Evolutionary conservation across 2,888 invertebrate species (phyloP).

Genomic region (Caenorhabditis panamensis): DNA sequence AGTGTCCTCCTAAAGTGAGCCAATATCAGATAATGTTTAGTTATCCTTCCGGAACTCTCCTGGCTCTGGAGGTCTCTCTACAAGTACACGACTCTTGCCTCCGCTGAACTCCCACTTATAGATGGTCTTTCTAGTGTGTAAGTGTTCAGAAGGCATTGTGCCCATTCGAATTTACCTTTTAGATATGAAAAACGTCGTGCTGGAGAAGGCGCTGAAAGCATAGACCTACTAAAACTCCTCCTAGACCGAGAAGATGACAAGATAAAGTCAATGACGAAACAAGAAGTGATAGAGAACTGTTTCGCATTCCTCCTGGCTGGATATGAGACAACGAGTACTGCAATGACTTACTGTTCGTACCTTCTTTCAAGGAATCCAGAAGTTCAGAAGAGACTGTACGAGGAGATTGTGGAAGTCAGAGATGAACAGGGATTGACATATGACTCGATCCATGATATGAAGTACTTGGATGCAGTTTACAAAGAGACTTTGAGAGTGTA

Average conservation of each 20-base stretch:
- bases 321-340: conserved; percentile 84
- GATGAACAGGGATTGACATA: conserved; percentile 58
- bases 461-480: conserved; percentile 77
- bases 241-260: conserved; percentile 55
- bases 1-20: no score
- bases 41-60: conserved; percentile 65
- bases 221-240: conserved; percentile 70
- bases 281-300: conserved; percentile 81
- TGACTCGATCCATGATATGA: conserved; percentile 65
- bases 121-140: conserved; percentile 55
- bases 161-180: no score
- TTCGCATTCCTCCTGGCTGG: conserved; percentile 83
- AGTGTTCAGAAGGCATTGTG: no score
- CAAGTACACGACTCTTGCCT: conserved; percentile 34
- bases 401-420: conserved; percentile 82
- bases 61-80: conserved; percentile 63
- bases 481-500: conserved; percentile 76
- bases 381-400: conserved; percentile 82
- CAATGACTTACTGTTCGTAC: conserved; percentile 83
- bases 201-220: conserved; percentile 59
- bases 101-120: conserved; percentile 56
- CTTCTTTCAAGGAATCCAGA: conserved; percentile 83
- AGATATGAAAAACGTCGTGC: conserved; percentile 59
- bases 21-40: background rate
- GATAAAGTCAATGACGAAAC: conserved; percentile 48